Evolutionary conservation across 2,888 invertebrate species (phyloP).

Genomic region (Blomia tropicalis): DNA sequence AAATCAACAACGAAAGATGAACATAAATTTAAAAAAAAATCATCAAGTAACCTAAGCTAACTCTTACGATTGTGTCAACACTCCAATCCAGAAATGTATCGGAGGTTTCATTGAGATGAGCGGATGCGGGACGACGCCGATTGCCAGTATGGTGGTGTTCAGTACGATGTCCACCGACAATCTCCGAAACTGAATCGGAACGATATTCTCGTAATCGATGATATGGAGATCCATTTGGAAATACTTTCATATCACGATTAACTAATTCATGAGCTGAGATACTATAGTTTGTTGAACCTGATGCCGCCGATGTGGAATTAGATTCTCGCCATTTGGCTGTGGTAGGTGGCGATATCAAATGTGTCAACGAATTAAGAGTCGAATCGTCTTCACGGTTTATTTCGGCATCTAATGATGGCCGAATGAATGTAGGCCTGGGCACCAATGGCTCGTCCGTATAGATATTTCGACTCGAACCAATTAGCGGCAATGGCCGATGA

Average conservation of each 20-base stretch:
- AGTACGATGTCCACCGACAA: background rate
- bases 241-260: background rate
- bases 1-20: background rate
- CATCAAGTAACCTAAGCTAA: background rate
- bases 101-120: background rate
- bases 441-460: background rate
- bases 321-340: background rate
- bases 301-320: background rate
- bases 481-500: conserved; percentile 1
- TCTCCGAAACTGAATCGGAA: background rate
- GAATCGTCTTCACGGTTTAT: background rate
- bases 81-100: conserved; percentile 24
- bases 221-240: conserved; percentile 12
- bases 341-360: conserved; percentile 3
- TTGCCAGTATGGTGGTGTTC: background rate
- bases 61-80: conserved; percentile 24
- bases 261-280: background rate
- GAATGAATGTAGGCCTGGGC: background rate
- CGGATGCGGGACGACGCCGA: background rate
- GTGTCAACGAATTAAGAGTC: background rate
- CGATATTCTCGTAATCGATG: background rate
- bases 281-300: background rate
- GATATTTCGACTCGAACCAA: background rate
- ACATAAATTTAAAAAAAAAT: background rate
- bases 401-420: background rate